Evolutionary conservation across 2,888 invertebrate species (phyloP), one percentile per base, ranked within the genome.

Genomic region (Pterostichus madidus): DNA sequence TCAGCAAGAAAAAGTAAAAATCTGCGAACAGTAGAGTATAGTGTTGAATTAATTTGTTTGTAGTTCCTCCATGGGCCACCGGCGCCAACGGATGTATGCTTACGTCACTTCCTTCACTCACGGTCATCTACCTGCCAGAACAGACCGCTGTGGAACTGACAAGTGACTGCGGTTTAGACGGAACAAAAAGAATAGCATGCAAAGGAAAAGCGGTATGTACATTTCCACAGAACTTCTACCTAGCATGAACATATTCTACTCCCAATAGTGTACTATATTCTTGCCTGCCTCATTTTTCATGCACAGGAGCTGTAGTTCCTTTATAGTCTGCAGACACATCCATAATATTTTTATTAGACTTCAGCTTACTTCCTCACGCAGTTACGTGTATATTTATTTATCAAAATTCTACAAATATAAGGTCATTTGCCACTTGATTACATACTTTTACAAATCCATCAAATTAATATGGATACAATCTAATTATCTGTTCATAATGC

Each of bases 1-100:
- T 6, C 32, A 64, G 35, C 64, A 31, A 24, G 52, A 52, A 13
- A 56, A 56, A 56, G 10, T 2, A 31, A 59, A 59, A 59, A 31
- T 4, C 59, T 2, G 7, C 11, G 2, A 59, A 59, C 8, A 59
- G 59, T 31, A 10, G 15, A 56, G 17, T 61, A 31, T 5, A 39
- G 7, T 59, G 35, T 68, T 68, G 68, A 73, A 46, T 73, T 73
- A n/a, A 46, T 52, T 75, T 75, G 13, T 52, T 49, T 75, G 75
- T 90, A 95, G 95, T 95, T 85, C 95, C 95, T 35, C 92, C 93
- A 86, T 95, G 95, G 95, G 95, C 95, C n/a, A 89, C 91, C 76
- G 90, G 90, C 49, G 92, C 92, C 46, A 93, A 93, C 85, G 94
- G 94, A 35, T 95, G 95, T 87, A 93, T 95, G 89, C 90, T 95